Base-by-base conservation (phyloP, 2,113 vertebrate species). In the Grammomys surdaster region DNA sequence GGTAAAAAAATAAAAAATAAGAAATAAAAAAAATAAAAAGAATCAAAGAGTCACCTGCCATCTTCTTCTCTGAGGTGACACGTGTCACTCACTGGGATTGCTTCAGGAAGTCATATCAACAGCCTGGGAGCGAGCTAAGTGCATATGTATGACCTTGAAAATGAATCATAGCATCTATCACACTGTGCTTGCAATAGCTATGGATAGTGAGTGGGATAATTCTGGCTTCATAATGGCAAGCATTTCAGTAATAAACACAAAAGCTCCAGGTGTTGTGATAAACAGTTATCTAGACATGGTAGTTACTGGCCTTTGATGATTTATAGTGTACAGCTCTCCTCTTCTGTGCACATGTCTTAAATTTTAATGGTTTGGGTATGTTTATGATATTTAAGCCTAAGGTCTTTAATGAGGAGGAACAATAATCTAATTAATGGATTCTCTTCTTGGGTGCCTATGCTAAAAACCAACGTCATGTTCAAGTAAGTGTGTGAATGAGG, bases 191-290 rank as follows among this genome's bases (percentile, higher is more conserved):
- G 77, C 40, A 43, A 31, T 89, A 92, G 73, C 67, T 95, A 22
- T 26, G 56, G 24, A 22, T 0, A 46, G 10, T 60, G 69, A 90
- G 82, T 8, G 54, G 36, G 36, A 36, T 63, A 63, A 91, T 51
- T 95, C 89, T 93, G 75, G 58, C 58, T 95, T 51, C 26, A 4
- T n/a, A 85, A 95, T 65, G 43, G 51, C 43, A n/a, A 58, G 4
- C n/a, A 33, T 78, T 94, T 77, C 75, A 33, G 48, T 58, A 93
- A 90, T 75, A 89, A 93, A 93, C 94, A 91, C 86, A 96, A 88
- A 85, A 91, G 75, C 43, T 89, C 51, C 40, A 56, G 70, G 65
- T 13, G 72, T 77, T 85, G 70, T 51, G 82, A 84, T 58, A 87
- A 95, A 75, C 54, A 81, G 60, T n/a, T 60, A 69, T 89, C 56